These are phyloP conservation scores for Sylvia borin DNA, from an alignment of 2,797 vertebrate species.

Conservation along the genomic window DNA sequence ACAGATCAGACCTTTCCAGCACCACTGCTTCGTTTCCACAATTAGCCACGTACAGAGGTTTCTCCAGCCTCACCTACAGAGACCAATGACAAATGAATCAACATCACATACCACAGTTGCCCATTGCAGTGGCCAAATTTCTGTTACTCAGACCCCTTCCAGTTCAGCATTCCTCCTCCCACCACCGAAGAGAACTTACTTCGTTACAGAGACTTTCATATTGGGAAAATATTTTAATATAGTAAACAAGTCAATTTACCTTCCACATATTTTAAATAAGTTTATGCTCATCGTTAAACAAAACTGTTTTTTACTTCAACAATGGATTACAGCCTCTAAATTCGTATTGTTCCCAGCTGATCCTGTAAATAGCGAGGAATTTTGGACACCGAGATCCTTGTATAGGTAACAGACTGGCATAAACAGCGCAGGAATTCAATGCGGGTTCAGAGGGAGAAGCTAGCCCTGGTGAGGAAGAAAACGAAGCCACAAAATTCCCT, in stretches of 20 bases:
- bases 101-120: rapidly evolving
- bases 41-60: not conserved
- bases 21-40: not conserved
- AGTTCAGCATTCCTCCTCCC: not conserved
- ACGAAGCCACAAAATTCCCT: constrained; percentile 36
- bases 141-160: not conserved
- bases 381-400: constrained; percentile 13
- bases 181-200: constrained; percentile 21
- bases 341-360: constrained; percentile 13
- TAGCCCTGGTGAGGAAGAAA: constrained; percentile 3
- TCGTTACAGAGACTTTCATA: constrained; percentile 51
- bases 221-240: constrained; percentile 72
- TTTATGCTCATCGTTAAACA: constrained; percentile 52
- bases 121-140: not conserved
- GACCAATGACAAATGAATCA: not conserved
- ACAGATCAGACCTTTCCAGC: not conserved
- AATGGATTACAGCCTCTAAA: constrained; percentile 45
- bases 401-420: constrained; percentile 22
- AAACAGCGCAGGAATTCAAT: not conserved
- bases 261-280: constrained; percentile 62
- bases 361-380: constrained; percentile 30
- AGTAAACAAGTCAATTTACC: constrained; percentile 60
- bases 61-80: constrained; percentile 19
- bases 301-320: constrained; percentile 30
- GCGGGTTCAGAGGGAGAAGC: constrained; percentile 33